Percentiles rank a stretch among this genome's conserved stretches.
These are phyloP conservation scores for Cherax destructor DNA, from an alignment of 1,140 invertebrate genomes.

Conservation along the genomic window DNA sequence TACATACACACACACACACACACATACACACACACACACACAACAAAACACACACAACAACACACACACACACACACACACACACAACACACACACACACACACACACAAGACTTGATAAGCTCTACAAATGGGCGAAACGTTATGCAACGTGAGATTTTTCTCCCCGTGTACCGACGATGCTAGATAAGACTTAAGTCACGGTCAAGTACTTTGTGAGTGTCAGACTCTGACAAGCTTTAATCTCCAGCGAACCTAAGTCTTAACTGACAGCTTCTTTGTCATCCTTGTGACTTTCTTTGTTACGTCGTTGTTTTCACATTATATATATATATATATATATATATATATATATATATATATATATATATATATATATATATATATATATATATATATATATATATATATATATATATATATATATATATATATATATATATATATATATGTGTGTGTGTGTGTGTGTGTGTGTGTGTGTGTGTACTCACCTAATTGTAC, in stretches of 20 bases:
- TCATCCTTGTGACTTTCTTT: background rate
- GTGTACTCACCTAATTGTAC: too few species aligned
- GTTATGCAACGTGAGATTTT: background rate
- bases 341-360: background rate
- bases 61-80: too few species aligned
- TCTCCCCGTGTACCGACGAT: background rate
- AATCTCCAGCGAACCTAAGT: background rate
- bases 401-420: slow-evolving; percentile 12
- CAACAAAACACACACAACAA: too few species aligned
- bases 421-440: too few species aligned
- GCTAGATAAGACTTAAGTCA: background rate
- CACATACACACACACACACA: too few species aligned
- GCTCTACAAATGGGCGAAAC: background rate
- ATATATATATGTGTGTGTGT: too few species aligned
- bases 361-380: slow-evolving; percentile 12
- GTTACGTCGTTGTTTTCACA: background rate
- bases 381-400: slow-evolving; percentile 12
- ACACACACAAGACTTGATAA: background rate
- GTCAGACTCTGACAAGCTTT: background rate
- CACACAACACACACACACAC: background rate
- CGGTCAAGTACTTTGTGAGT: background rate
- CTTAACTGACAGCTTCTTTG: too few species aligned
- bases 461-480: too few species aligned
- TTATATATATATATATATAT: too few species aligned
- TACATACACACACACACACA: too few species aligned